Conservation (phyloP, 53 echinoderm and acorn worm species). For the Holothuria scabra region DNA sequence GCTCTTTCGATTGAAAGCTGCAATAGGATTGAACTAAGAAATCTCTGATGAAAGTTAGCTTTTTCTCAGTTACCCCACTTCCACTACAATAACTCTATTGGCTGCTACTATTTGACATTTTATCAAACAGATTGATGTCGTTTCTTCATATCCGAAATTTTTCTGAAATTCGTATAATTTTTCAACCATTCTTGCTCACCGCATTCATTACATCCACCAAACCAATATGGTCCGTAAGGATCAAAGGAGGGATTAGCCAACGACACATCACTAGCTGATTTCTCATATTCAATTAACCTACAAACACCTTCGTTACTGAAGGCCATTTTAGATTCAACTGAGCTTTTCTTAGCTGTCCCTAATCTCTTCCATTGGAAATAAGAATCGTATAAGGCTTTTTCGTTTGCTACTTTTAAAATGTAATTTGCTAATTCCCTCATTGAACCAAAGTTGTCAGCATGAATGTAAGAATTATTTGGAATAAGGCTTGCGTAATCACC, state of each 20-base stretch:
- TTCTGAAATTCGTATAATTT: neutral
- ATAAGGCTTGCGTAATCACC: constrained; percentile 41
- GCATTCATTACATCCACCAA: constrained; percentile 19
- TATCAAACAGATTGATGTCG: too few relatives aligned
- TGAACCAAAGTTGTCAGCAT: constrained; percentile 60
- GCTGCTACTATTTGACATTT: too few relatives aligned
- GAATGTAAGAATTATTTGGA: constrained; percentile 67
- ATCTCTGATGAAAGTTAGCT: too few relatives aligned
- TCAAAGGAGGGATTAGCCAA: neutral
- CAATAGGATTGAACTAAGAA: too few relatives aligned
- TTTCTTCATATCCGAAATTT: too few relatives aligned
- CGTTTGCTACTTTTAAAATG: constrained; percentile 36
- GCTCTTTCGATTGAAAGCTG: too few relatives aligned
- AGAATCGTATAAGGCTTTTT: constrained; percentile 43
- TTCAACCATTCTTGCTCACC: neutral
- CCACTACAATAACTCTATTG: too few relatives aligned
- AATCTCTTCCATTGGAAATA: constrained; percentile 64
- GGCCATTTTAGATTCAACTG: neutral
- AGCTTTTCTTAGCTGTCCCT: constrained; percentile 12
- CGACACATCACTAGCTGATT: neutral
- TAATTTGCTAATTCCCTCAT: constrained; percentile 52
- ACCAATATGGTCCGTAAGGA: constrained; percentile 20
- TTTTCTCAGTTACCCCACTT: too few relatives aligned
- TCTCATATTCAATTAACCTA: neutral
- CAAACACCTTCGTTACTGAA: constrained; percentile 1